Percentiles rank a stretch among this genome's conserved stretches.
phyloP scores from a whole-genome alignment of 2,888 invertebrate species.

The Ennomos erosarius region DNA sequence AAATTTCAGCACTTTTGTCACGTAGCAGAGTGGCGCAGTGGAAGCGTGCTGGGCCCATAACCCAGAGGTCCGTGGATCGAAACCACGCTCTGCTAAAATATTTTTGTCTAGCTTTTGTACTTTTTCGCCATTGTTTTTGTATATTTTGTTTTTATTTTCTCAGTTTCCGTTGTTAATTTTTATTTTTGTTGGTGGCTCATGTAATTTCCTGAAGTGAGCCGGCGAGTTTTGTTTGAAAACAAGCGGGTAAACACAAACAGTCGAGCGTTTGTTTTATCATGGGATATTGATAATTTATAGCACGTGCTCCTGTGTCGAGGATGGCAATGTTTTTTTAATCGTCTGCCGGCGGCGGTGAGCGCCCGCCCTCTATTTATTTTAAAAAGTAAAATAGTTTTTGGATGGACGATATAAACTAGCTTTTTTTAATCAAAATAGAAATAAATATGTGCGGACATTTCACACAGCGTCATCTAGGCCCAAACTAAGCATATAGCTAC shows the following conservation, averaged over 20 bases:
- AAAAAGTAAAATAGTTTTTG: constrained; percentile 55
- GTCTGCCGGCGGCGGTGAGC: constrained; percentile 52
- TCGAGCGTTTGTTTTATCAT: constrained; percentile 76
- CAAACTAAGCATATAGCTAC: too few species aligned
- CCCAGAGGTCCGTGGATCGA: constrained; percentile 96
- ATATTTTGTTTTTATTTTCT: constrained; percentile 8
- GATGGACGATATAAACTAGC: background rate
- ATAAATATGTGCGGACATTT: too few species aligned
- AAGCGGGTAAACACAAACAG: constrained; percentile 69
- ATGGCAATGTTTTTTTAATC: constrained; percentile 59
- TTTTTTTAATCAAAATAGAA: too few species aligned
- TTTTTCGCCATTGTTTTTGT: too few species aligned
- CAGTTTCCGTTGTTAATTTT: constrained; percentile 33
- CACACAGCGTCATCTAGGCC: too few species aligned
- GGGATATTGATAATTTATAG: constrained; percentile 81
- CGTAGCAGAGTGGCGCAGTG: constrained; percentile 90
- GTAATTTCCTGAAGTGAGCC: constrained; percentile 43
- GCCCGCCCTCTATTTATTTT: constrained; percentile 47
- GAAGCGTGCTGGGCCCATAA: constrained; percentile 94
- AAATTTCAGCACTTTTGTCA: constrained; percentile 55
- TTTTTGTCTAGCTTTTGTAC: constrained; percentile 40
- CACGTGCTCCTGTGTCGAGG: constrained; percentile 68
- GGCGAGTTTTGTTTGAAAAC: constrained; percentile 70
- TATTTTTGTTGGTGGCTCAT: constrained; percentile 29
- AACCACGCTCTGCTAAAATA: constrained; percentile 90